phyloP scores from a whole-genome alignment of 2,113 vertebrate species.

The Rhynchomys soricoides region DNA sequence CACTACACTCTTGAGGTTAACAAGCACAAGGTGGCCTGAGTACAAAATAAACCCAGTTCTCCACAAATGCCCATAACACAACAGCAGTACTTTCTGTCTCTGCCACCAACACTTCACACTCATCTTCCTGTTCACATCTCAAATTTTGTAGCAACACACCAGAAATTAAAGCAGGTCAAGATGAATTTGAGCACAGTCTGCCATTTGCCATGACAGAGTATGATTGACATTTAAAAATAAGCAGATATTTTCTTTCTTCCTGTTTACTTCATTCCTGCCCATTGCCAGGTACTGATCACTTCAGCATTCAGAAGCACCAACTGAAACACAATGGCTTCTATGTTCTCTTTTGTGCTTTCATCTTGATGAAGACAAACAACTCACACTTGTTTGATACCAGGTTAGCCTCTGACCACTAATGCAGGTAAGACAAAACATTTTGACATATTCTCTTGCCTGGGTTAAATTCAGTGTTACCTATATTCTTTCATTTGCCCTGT shows the following conservation, averaged over 20 bases:
- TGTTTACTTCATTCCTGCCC: not conserved
- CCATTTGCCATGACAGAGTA: not conserved
- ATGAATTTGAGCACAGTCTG: too few relatives aligned
- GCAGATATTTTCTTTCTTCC: not conserved
- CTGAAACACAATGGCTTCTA: not conserved
- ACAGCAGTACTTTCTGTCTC: not conserved
- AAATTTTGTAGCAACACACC: not conserved
- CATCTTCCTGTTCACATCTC: not conserved
- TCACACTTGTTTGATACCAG: not conserved
- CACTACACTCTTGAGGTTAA: not conserved
- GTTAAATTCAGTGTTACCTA: not conserved
- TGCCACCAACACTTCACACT: not conserved
- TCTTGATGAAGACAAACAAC: not conserved
- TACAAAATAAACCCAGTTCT: not conserved
- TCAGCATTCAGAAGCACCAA: not conserved
- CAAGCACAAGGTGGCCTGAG: not conserved
- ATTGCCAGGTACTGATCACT: not conserved
- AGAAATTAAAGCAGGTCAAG: not conserved
- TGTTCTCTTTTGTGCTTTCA: not conserved
- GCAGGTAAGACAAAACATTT: not conserved
- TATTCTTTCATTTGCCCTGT: not conserved
- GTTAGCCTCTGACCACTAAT: not conserved
- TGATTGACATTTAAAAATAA: not conserved
- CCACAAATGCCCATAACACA: not conserved
- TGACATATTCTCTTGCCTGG: not conserved